Percentiles rank a stretch among this genome's conserved stretches.
phyloP scores from a whole-genome alignment of 2,888 invertebrate species.

The Troglohyphantes excavatus region DNA sequence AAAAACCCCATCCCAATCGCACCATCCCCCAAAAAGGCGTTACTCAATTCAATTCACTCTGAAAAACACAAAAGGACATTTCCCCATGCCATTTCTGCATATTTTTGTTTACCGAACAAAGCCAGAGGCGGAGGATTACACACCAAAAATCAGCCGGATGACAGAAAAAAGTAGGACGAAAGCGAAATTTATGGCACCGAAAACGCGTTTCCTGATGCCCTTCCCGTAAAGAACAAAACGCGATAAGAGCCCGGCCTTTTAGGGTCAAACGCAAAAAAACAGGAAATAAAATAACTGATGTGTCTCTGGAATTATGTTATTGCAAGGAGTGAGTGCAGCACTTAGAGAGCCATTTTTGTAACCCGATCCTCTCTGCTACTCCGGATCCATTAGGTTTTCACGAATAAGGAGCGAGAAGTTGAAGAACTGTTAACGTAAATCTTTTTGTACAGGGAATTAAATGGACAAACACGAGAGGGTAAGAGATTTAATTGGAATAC shows the following conservation, averaged over 20 bases:
- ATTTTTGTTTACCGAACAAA: too few relatives aligned
- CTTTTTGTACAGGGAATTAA: too few relatives aligned
- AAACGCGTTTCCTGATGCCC: not conserved
- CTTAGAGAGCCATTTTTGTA: too few relatives aligned
- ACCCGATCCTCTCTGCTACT: too few relatives aligned
- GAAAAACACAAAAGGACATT: too few relatives aligned
- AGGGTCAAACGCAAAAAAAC: conserved; percentile 35
- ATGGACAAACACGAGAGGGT: too few relatives aligned
- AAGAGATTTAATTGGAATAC: too few relatives aligned
- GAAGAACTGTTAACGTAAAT: too few relatives aligned
- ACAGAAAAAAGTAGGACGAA: conserved; percentile 5
- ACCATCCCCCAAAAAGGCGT: not conserved
- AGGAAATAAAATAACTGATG: conserved; percentile 6
- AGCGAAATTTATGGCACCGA: conserved; percentile 16
- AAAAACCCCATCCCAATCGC: not conserved
- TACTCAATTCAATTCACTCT: not conserved
- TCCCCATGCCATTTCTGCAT: not conserved
- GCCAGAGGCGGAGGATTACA: not conserved
- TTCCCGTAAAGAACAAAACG: not conserved
- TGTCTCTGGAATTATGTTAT: too few relatives aligned
- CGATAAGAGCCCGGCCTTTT: conserved; percentile 17
- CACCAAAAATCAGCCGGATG: not conserved
- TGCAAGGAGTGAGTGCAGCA: too few relatives aligned
- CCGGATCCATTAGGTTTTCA: too few relatives aligned
- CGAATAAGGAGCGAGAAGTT: too few relatives aligned